Percentiles rank a stretch among this genome's conserved stretches.
phyloP scores from a whole-genome alignment of 1,140 invertebrate genomes.

The Eupeodes corollae region DNA sequence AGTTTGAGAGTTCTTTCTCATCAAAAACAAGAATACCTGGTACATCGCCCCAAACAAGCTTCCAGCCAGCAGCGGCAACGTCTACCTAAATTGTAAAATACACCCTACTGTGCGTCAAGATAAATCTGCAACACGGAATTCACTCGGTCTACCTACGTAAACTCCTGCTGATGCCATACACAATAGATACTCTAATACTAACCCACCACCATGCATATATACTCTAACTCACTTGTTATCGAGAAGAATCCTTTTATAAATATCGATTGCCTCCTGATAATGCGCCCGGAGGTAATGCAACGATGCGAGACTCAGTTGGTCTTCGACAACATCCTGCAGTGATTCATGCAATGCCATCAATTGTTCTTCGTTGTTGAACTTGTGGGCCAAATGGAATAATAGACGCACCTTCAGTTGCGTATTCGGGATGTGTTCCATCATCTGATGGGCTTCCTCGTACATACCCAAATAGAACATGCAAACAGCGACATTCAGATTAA shows the following conservation, averaged over 20 bases:
- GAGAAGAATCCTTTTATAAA: constrained; percentile 89
- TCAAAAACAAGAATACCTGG: too few relatives aligned
- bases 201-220: too few relatives aligned
- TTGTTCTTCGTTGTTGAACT: constrained; percentile 76
- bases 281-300: constrained; percentile 92
- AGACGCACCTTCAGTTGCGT: constrained; percentile 61
- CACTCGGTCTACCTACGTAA: too few relatives aligned
- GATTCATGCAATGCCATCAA: constrained; percentile 72
- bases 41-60: too few relatives aligned
- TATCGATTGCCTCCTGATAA: constrained; percentile 97
- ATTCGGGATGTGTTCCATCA: constrained; percentile 46
- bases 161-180: too few relatives aligned
- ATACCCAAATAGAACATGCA: constrained; percentile 91
- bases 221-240: constrained; percentile 63
- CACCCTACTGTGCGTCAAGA: too few relatives aligned
- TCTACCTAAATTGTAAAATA: too few relatives aligned
- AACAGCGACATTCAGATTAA: constrained; percentile 75
- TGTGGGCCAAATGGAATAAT: constrained; percentile 88
- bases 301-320: constrained; percentile 90
- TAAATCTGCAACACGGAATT: too few relatives aligned
- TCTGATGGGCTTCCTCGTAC: constrained; percentile 54
- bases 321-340: constrained; percentile 80
- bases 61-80: too few relatives aligned
- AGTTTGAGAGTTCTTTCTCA: too few relatives aligned
- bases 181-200: too few relatives aligned